Conservation (phyloP, 1,140 invertebrate genomes). For the Gonatopus flavifemur region DNA sequence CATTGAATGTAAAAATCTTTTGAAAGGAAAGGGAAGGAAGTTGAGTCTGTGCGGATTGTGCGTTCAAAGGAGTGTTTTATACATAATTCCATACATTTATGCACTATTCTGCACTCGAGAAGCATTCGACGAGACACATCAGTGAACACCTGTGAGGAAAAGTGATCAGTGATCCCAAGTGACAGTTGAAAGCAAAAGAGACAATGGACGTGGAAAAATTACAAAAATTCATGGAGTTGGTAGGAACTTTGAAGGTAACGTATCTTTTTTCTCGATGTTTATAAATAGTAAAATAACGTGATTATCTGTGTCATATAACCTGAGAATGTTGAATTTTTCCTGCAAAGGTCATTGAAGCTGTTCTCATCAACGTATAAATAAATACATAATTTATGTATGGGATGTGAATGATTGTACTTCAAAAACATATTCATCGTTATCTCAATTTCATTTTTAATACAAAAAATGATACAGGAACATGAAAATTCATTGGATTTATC, state of each 20-base stretch:
- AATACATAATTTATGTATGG: conserved; percentile 1
- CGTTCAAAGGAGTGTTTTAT: too few species aligned
- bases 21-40: too few species aligned
- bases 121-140: too few species aligned
- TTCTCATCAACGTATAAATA: background rate
- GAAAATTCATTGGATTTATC: too few species aligned
- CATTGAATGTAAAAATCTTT: too few species aligned
- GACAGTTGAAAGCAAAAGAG: conserved; percentile 8
- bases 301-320: background rate
- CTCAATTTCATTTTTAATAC: too few species aligned
- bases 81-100: too few species aligned
- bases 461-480: too few species aligned
- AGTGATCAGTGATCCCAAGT: too few species aligned
- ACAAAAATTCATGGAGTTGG: conserved; percentile 64
- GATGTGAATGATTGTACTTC: background rate
- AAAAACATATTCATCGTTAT: background rate
- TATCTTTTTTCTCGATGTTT: background rate
- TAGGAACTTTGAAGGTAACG: conserved; percentile 63
- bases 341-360: background rate
- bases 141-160: too few species aligned
- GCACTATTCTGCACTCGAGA: too few species aligned
- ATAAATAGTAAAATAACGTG: background rate
- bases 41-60: too few species aligned
- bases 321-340: background rate
- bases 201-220: conserved; percentile 45